Percentiles rank a stretch among this genome's conserved stretches.
Conservation (phyloP, 2,888 invertebrate genomes). For the Amphimallon solstitiale region DNA sequence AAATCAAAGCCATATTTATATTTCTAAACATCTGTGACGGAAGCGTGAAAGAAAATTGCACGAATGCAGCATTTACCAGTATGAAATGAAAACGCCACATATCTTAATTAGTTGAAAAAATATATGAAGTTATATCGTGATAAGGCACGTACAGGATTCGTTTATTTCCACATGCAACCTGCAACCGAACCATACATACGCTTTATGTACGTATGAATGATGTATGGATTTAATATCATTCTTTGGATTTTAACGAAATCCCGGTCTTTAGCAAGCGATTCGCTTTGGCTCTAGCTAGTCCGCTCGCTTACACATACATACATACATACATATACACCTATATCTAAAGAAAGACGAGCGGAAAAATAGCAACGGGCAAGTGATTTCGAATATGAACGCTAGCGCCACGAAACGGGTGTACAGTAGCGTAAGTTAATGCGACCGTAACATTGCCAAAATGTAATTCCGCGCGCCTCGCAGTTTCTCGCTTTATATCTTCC, state of each 20-base stretch:
- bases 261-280: background rate
- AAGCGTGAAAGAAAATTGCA: too few species aligned
- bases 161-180: too few species aligned
- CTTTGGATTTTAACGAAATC: constrained; percentile 11
- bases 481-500: constrained; percentile 35
- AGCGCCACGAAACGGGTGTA: constrained; percentile 1
- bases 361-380: background rate
- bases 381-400: background rate
- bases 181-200: too few species aligned
- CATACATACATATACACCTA: background rate
- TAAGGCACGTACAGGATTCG: too few species aligned
- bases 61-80: too few species aligned
- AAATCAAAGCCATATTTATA: too few species aligned
- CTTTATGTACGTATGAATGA: background rate
- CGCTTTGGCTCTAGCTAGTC: background rate
- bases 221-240: constrained; percentile 33
- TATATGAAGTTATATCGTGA: too few species aligned
- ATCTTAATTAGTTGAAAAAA: too few species aligned
- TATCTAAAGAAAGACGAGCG: background rate
- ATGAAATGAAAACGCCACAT: too few species aligned
- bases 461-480: constrained; percentile 35
- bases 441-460: constrained; percentile 42
- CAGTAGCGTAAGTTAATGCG: constrained; percentile 39
- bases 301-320: too few species aligned
- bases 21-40: too few species aligned